phyloP scores from a whole-genome alignment of 2,888 invertebrate genomes.

The Himalopsyche japonica region DNA sequence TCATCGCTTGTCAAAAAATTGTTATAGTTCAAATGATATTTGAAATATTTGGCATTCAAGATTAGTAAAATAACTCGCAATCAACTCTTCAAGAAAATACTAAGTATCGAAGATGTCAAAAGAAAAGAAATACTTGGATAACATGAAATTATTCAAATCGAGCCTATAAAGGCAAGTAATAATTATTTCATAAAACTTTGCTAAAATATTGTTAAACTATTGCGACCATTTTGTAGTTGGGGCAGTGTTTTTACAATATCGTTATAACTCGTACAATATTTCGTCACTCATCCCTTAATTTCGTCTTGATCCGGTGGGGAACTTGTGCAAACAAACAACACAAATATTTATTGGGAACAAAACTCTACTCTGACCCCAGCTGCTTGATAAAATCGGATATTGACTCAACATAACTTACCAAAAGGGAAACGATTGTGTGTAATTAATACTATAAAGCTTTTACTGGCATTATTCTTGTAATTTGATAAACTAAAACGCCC shows the following conservation, averaged over 20 bases:
- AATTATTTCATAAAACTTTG: no score
- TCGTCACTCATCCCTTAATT: constrained; percentile 1
- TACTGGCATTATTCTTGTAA: background rate
- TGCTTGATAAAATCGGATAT: background rate
- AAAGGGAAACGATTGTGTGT: background rate
- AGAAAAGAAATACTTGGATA: no score
- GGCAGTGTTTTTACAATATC: background rate
- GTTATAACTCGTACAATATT: background rate
- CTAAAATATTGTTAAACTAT: background rate
- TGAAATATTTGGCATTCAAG: no score
- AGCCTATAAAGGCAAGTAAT: no score
- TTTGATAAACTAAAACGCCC: background rate
- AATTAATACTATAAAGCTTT: constrained; percentile 1
- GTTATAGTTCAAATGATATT: no score
- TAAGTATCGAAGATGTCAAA: no score
- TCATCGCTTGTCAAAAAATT: no score
- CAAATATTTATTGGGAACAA: constrained; percentile 1
- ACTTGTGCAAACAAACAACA: background rate
- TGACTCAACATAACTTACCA: background rate
- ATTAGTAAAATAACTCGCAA: no score
- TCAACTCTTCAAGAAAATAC: no score
- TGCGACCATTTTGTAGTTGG: background rate
- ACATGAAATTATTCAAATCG: no score
- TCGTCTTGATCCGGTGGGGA: background rate
- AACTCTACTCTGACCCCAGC: background rate